Evolutionary conservation across 2,888 invertebrate genomes (phyloP).

Genomic region (Drosophila neutralis): DNA sequence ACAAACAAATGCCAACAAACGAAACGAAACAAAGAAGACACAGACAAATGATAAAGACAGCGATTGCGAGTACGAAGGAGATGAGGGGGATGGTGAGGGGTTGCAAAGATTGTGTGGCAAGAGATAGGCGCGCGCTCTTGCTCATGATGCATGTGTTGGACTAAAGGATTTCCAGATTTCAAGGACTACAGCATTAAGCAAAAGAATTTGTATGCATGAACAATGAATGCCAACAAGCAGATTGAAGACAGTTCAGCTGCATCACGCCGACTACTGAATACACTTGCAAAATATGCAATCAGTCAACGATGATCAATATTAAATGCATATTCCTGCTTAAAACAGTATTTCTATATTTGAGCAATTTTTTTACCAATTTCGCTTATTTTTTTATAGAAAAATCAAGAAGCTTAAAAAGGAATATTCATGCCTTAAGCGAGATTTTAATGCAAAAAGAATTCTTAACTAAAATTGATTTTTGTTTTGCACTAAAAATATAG

Average conservation of each 20-base stretch:
- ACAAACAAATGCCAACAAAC: conserved; percentile 76
- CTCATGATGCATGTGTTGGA: conserved; percentile 41
- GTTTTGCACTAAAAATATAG: neutral
- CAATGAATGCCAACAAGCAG: conserved; percentile 48
- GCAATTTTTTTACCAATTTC: no score
- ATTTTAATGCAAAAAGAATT: neutral
- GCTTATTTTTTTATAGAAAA: no score
- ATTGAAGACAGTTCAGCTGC: neutral
- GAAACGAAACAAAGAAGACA: conserved; percentile 68
- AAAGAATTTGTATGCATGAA: conserved; percentile 73
- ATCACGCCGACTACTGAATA: neutral
- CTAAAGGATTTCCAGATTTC: conserved; percentile 73
- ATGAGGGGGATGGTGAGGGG: neutral
- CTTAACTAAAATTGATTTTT: neutral
- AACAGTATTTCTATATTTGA: neutral
- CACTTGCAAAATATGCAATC: neutral
- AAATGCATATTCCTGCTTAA: neutral
- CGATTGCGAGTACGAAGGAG: neutral
- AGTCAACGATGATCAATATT: neutral
- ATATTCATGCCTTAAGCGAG: neutral
- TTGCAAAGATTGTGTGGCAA: conserved; percentile 30
- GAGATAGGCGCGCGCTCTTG: conserved; percentile 52
- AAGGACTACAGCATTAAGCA: conserved; percentile 77
- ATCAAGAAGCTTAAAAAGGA: neutral
- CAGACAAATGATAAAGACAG: conserved; percentile 46